These are phyloP conservation scores for Centropus unirufus DNA, from an alignment of 2,113 vertebrate species.

Conservation along the genomic window DNA sequence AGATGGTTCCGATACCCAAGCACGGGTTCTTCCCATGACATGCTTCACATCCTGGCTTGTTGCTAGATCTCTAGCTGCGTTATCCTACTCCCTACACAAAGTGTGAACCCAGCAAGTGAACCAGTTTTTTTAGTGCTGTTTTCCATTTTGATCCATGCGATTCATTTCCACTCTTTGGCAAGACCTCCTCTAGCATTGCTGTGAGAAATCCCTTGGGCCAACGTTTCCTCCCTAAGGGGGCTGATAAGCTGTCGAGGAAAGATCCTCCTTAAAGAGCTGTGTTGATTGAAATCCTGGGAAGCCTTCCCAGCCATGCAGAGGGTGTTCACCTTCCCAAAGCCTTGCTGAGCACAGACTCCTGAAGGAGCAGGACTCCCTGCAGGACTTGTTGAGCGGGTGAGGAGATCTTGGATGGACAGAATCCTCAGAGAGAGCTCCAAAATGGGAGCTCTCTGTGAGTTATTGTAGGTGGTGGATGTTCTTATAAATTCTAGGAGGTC, in stretches of 20 bases:
- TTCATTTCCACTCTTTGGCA: not conserved
- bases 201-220: not conserved
- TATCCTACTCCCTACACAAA: not conserved
- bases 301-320: no score
- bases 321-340: not conserved
- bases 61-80: not conserved
- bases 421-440: not conserved
- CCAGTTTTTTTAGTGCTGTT: not conserved
- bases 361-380: not conserved
- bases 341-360: not conserved
- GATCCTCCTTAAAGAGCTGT: not conserved
- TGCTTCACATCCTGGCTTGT: not conserved
- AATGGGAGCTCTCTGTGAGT: not conserved
- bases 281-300: not conserved
- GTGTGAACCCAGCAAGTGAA: not conserved
- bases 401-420: not conserved
- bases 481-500: not conserved
- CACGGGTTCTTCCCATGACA: not conserved
- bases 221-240: not conserved
- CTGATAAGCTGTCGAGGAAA: not conserved
- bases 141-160: fast-evolving
- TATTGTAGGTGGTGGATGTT: not conserved
- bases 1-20: not conserved
- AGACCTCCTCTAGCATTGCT: not conserved
- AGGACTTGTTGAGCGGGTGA: not conserved